phyloP scores from a whole-genome alignment of 2,888 invertebrate genomes.

The Drosophila pegasa region DNA sequence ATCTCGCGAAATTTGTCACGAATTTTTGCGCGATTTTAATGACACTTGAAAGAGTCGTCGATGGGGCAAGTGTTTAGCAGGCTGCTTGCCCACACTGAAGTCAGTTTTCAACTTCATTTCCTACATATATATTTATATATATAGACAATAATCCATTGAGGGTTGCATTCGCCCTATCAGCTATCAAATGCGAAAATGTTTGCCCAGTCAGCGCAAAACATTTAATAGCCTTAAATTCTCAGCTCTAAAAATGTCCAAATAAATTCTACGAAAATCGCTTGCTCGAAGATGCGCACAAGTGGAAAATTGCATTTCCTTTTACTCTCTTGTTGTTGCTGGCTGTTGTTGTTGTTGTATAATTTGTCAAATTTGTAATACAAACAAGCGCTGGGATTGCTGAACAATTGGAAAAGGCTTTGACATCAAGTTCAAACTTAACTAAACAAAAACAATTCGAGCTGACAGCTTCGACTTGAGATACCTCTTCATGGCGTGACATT shows the following conservation, averaged over 20 bases:
- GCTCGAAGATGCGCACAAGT: slow-evolving; percentile 53
- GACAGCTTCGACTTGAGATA: neutral
- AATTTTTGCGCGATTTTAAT: slow-evolving; percentile 53
- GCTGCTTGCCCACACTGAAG: slow-evolving; percentile 6
- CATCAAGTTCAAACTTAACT: neutral
- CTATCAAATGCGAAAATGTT: slow-evolving; percentile 13
- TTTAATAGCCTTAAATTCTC: slow-evolving; percentile 44
- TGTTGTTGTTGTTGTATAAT: slow-evolving; percentile 17
- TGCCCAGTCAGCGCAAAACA: slow-evolving; percentile 49
- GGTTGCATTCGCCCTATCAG: slow-evolving; percentile 2
- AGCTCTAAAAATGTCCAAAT: slow-evolving; percentile 34
- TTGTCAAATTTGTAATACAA: slow-evolving; percentile 34
- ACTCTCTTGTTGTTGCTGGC: neutral
- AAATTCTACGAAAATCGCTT: slow-evolving; percentile 37
- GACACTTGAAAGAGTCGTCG: slow-evolving; percentile 38
- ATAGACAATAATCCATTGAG: slow-evolving; percentile 7
- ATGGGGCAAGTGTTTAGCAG: slow-evolving; percentile 22
- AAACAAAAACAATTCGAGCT: neutral
- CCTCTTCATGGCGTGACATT: too few relatives aligned
- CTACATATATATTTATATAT: neutral
- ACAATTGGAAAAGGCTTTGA: slow-evolving; percentile 1
- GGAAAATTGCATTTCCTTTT: slow-evolving; percentile 71
- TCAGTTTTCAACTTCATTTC: neutral
- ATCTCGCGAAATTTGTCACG: slow-evolving; percentile 52
- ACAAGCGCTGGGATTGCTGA: slow-evolving; percentile 9